Percentiles rank a stretch among this genome's conserved stretches.
phyloP scores from a whole-genome alignment of 2,113 vertebrate genomes.

The Telmatochromis sp. region DNA sequence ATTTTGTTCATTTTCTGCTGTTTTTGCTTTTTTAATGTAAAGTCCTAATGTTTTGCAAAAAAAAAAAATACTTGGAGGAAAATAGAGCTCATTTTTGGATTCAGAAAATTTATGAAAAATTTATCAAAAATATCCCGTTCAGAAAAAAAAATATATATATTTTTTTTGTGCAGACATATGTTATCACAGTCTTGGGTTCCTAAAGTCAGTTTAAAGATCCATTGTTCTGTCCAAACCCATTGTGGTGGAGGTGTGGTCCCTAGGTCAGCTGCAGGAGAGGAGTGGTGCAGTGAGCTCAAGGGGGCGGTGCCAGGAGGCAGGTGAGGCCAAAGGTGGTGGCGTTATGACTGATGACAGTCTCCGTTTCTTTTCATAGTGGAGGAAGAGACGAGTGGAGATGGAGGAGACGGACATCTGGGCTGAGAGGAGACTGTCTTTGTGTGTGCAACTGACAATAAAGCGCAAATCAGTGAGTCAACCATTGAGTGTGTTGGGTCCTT shows the following conservation, averaged over 20 bases:
- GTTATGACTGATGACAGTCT: not conserved
- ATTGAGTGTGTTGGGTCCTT: not conserved
- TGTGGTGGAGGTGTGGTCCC: not conserved
- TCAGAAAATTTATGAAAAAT: not conserved
- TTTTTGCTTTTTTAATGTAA: not conserved
- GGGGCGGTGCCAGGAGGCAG: not conserved
- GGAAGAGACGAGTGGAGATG: accelerated
- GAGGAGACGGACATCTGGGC: not conserved
- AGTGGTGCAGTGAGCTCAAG: not conserved
- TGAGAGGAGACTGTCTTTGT: not conserved
- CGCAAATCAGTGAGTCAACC: not conserved
- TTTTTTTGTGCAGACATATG: not conserved
- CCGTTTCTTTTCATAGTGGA: not conserved
- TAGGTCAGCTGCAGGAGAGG: not conserved
- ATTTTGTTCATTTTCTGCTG: not conserved
- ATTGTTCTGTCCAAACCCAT: not conserved
- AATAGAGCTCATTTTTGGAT: not conserved
- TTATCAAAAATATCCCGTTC: accelerated
- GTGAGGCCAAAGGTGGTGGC: not conserved
- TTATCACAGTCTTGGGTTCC: not conserved
- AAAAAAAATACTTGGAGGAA: not conserved
- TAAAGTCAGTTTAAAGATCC: not conserved
- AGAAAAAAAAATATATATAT: not conserved
- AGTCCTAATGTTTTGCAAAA: not conserved
- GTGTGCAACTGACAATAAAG: not conserved